These are phyloP conservation scores for Lymantria monacha DNA, from an alignment of 2,888 invertebrate genomes.

Conservation along the genomic window DNA sequence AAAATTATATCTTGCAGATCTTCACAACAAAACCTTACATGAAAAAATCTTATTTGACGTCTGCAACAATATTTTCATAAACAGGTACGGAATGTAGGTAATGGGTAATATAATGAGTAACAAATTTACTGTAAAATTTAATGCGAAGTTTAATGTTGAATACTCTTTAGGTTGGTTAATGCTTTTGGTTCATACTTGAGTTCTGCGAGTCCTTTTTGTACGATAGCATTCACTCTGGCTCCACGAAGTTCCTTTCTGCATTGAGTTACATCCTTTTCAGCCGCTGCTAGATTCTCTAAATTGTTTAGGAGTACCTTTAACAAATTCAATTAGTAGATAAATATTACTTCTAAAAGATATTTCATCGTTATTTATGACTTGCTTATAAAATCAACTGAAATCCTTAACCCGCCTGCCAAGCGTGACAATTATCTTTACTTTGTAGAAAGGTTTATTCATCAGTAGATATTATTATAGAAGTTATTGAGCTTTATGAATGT, in stretches of 20 bases:
- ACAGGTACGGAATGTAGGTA: background rate
- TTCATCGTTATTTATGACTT: too few relatives aligned
- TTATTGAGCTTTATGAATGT: too few relatives aligned
- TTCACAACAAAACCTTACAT: background rate
- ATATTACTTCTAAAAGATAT: background rate
- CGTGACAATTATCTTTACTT: too few relatives aligned
- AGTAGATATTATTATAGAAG: too few relatives aligned
- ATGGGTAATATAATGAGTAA: background rate
- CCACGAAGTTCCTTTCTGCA: conserved; percentile 61
- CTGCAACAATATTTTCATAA: background rate
- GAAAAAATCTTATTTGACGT: background rate
- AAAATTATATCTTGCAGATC: background rate
- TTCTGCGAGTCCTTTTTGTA: conserved; percentile 63
- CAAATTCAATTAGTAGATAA: background rate
- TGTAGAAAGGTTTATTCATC: too few relatives aligned
- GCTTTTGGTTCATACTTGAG: conserved; percentile 50
- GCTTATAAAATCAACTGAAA: too few relatives aligned
- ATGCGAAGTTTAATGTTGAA: background rate
- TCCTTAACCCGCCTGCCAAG: too few relatives aligned
- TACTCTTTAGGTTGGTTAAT: background rate
- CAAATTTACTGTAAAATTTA: background rate
- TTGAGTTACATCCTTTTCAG: conserved; percentile 59
- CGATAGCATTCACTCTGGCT: conserved; percentile 62
- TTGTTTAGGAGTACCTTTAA: conserved; percentile 67
- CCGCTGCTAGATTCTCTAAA: conserved; percentile 64